Conservation (phyloP, 2,888 invertebrate species). For the Lamproptera curius region DNA sequence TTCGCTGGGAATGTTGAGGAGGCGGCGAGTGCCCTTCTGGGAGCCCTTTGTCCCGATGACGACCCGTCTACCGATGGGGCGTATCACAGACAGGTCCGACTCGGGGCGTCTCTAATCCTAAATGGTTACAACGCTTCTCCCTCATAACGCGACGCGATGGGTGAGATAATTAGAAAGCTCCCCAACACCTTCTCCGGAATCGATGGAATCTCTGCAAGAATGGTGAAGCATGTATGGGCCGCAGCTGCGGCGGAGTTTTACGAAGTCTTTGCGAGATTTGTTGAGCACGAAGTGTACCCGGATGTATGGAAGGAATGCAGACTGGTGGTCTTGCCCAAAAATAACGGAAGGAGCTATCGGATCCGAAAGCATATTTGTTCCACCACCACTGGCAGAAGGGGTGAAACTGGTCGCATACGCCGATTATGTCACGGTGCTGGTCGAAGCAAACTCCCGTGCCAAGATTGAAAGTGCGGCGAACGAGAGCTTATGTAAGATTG, state of each 20-base stretch:
- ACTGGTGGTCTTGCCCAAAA: too few relatives aligned
- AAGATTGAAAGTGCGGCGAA: not conserved
- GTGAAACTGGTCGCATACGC: not conserved
- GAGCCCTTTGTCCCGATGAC: too few relatives aligned
- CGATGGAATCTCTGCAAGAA: too few relatives aligned
- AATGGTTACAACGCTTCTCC: conserved; percentile 23
- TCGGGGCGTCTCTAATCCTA: conserved; percentile 25
- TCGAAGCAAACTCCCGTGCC: not conserved
- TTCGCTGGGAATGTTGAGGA: conserved; percentile 5
- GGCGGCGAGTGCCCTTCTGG: conserved; percentile 20
- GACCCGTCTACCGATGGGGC: conserved; percentile 21
- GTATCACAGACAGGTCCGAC: conserved; percentile 28
- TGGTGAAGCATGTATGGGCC: too few relatives aligned
- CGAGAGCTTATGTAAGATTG: not conserved
- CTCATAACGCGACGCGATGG: conserved; percentile 6
- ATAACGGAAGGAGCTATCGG: too few relatives aligned
- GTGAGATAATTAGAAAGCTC: too few relatives aligned
- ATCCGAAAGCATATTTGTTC: too few relatives aligned
- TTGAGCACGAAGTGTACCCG: too few relatives aligned
- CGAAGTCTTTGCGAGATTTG: too few relatives aligned
- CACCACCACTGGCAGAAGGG: too few relatives aligned
- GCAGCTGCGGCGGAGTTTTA: not conserved
- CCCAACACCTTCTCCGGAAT: too few relatives aligned
- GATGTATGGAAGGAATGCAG: too few relatives aligned
- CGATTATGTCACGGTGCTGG: not conserved